Conservation (phyloP, 2,113 vertebrate species). For the Grallaria varia region DNA sequence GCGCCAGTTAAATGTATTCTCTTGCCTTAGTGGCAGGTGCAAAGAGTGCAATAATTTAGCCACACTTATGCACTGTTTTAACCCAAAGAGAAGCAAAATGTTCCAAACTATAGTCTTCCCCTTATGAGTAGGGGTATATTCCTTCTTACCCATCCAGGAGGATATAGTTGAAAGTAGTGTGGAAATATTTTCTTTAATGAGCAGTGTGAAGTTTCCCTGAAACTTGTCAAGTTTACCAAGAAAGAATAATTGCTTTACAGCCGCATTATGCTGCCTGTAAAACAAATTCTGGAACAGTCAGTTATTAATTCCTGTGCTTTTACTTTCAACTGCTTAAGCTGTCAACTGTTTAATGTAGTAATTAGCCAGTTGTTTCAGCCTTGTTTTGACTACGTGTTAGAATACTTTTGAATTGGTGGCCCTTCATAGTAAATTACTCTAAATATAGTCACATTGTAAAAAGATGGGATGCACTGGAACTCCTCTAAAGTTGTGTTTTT, state of each 20-base stretch:
- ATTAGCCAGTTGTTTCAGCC: background rate
- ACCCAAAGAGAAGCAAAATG: background rate
- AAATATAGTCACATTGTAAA: background rate
- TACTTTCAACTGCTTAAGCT: background rate
- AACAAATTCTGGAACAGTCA: background rate
- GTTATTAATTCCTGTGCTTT: background rate
- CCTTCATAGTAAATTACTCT: background rate
- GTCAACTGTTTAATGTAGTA: background rate
- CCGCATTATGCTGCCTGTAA: background rate
- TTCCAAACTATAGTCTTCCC: background rate
- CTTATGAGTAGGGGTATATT: background rate
- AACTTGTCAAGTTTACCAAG: background rate
- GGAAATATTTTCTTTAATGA: background rate
- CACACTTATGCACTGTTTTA: background rate
- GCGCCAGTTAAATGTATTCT: background rate
- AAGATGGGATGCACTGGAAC: background rate
- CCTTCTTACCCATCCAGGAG: background rate
- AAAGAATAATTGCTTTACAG: background rate
- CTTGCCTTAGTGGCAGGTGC: background rate
- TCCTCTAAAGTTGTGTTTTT: background rate
- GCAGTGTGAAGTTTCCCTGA: background rate
- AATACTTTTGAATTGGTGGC: background rate
- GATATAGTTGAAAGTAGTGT: background rate
- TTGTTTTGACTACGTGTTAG: background rate
- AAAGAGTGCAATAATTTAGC: background rate